These are phyloP conservation scores for Actenoides hombroni DNA, from an alignment of 2,113 vertebrate genomes.

Conservation along the genomic window DNA sequence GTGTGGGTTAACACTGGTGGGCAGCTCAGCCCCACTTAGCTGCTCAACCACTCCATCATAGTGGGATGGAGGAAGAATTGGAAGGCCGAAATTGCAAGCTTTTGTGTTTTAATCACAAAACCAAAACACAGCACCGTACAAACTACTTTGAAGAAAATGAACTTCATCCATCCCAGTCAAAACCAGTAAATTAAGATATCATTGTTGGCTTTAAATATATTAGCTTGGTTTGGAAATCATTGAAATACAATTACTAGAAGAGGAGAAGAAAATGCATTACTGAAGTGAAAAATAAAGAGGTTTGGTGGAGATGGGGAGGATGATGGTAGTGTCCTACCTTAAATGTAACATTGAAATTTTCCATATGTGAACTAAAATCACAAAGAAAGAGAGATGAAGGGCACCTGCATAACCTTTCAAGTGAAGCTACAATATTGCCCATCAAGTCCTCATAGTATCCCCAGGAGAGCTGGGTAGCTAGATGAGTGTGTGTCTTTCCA, in stretches of 20 bases:
- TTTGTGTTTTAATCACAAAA: background rate
- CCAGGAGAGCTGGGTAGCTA: background rate
- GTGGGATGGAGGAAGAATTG: background rate
- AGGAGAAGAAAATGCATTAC: background rate
- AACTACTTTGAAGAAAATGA: background rate
- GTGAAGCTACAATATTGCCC: background rate
- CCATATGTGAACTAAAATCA: background rate
- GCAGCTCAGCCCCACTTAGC: background rate
- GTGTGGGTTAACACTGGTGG: background rate
- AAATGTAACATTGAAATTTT: background rate
- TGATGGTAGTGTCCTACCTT: background rate
- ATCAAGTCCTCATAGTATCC: background rate
- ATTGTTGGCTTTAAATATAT: background rate
- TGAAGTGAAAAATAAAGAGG: background rate
- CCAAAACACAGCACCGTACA: background rate
- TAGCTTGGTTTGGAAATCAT: background rate
- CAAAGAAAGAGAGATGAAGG: background rate
- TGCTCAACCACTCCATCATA: rapidly evolving
- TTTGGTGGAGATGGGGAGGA: background rate
- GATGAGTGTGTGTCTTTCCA: background rate
- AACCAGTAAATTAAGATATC: background rate
- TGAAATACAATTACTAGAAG: background rate
- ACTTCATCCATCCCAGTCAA: background rate
- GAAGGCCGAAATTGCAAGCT: background rate
- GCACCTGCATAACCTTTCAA: background rate